Evolutionary conservation across 1,140 invertebrate species (phyloP).

Genomic region (Nomia melanderi): DNA sequence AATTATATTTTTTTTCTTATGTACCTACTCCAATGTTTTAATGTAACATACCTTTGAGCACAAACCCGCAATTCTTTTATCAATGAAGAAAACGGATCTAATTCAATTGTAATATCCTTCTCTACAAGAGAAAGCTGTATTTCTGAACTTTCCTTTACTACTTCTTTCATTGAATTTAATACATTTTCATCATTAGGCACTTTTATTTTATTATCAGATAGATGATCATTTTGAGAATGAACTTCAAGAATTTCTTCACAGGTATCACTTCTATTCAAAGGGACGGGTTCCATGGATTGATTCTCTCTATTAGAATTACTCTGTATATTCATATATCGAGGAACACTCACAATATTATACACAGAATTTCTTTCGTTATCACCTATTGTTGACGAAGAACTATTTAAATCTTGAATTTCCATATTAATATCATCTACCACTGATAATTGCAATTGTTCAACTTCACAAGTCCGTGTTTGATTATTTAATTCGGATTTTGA

Average conservation of each 20-base stretch:
- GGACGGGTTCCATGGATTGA: conserved; percentile 1
- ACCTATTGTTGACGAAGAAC: background rate
- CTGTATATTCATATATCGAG: background rate
- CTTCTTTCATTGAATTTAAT: background rate
- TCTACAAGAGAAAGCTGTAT: background rate
- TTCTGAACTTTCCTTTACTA: background rate
- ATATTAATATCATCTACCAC: background rate
- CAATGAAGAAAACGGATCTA: conserved; percentile 50
- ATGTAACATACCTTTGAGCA: conserved; percentile 45
- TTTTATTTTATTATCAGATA: background rate
- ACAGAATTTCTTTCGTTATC: too few relatives aligned
- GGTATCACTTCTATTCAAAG: background rate
- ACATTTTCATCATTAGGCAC: background rate
- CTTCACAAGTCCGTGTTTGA: background rate
- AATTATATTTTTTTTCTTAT: conserved; percentile 13
- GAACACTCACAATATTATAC: background rate
- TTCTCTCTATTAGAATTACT: conserved; percentile 8
- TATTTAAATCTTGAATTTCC: background rate
- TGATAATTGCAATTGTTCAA: background rate
- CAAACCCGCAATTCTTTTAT: conserved; percentile 41
- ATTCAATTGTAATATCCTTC: background rate
- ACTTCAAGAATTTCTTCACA: background rate
- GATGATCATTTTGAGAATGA: background rate
- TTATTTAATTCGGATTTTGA: background rate
- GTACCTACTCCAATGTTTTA: background rate